Evolutionary conservation across 2,113 vertebrate genomes (phyloP).

Genomic region (Cariama cristata): DNA sequence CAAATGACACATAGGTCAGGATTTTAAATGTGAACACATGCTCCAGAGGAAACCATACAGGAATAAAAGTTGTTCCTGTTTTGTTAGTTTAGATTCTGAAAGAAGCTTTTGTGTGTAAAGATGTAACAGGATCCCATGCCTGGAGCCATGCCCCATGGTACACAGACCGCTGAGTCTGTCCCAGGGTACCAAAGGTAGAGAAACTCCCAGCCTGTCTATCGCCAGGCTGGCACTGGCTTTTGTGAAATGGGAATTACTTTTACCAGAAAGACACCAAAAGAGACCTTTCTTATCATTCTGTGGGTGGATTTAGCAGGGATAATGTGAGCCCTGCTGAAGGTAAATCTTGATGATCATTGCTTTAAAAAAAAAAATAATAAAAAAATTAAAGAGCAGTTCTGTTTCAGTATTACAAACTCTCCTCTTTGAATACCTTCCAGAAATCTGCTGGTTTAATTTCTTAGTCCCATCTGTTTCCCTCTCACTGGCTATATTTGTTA

Average conservation of each 20-base stretch:
- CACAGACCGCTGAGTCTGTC: slow-evolving; percentile 74
- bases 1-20: slow-evolving; percentile 64
- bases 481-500: slow-evolving; percentile 83
- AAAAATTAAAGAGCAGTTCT: slow-evolving; percentile 78
- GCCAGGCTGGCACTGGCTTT: slow-evolving; percentile 72
- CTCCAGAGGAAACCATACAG: slow-evolving; percentile 65
- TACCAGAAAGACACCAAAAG: slow-evolving; percentile 71
- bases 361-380: slow-evolving; percentile 19
- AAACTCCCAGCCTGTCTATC: slow-evolving; percentile 74
- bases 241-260: slow-evolving; percentile 74
- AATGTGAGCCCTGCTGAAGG: slow-evolving; percentile 21
- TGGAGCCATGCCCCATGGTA: slow-evolving; percentile 76
- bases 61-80: slow-evolving; percentile 77
- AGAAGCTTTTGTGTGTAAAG: slow-evolving; percentile 84
- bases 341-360: slow-evolving; percentile 58
- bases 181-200: slow-evolving; percentile 66
- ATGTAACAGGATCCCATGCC: slow-evolving; percentile 76
- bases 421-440: slow-evolving; percentile 78
- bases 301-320: slow-evolving; percentile 52
- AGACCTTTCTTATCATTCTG: slow-evolving; percentile 60
- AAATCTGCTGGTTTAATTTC: slow-evolving; percentile 84
- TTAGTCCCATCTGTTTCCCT: slow-evolving; percentile 84
- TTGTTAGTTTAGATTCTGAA: slow-evolving; percentile 80
- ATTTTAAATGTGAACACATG: slow-evolving; percentile 77
- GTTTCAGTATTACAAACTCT: slow-evolving; percentile 75